Base-by-base conservation (phyloP, 2,113 vertebrate species). In the Tiliqua scincoides region DNA sequence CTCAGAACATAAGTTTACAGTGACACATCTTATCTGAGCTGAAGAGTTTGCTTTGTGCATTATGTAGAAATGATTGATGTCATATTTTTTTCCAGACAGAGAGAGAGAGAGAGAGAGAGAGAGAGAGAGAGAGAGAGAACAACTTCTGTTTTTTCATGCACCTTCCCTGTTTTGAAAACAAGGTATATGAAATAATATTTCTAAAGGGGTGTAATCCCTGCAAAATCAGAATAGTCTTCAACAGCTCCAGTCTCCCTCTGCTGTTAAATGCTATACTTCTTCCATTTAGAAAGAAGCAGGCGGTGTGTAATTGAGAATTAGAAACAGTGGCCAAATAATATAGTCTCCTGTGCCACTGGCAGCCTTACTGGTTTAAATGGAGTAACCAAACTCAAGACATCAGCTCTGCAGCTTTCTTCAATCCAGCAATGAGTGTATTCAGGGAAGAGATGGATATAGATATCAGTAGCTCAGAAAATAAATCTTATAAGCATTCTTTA, bases 1-100 rank as follows among this genome's bases (percentile, higher is more conserved):
- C 92, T 93, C 89, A 89, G 92, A 97, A 96, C 95, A 97, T 97
- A 97, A 96, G 96, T 97, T 94, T 96, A 91, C 91, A 87, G 87
- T 93, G 95, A 96, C 96, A 96, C 96, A 95, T 96, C 96, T 97
- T 98, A 97, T 97, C 97, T 95, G 92, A 95, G 95, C 96, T 94
- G 95, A 93, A 89, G 96, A 96, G 95, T 96, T 96, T 92, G 95
- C 94, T 96, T 94, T 94, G 90, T 94, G 93, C 90, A 91, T 96
- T 96, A 95, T 95, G 94, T 95, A 95, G 93, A 93, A 95, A 95
- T 96, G 96, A 97, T 95, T 95, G 94, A 97, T 96, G 91, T 86
- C 88, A 88, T 95, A 92, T 93, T 93, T 95, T 96, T 95, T 95
- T 94, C 91, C 32, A 63, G 1, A 48, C 72, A 72, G 70, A 18